Evolutionary conservation across 1,140 invertebrate genomes (phyloP).

Genomic region (Cryptotermes secundus): DNA sequence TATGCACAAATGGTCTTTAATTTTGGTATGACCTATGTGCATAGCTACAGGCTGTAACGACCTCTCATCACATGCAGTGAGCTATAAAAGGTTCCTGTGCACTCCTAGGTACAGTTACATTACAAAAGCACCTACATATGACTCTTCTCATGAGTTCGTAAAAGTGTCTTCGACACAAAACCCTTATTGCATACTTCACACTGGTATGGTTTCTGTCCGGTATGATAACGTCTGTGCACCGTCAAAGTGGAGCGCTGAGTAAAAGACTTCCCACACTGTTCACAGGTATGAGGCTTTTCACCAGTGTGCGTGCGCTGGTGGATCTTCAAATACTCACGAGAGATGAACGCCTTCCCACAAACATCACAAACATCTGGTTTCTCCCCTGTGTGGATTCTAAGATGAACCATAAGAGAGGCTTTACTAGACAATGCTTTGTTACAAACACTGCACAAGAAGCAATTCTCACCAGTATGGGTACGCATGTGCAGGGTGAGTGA

Average conservation of each 20-base stretch:
- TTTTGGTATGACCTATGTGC: too few relatives aligned
- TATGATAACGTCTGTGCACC: slow-evolving; percentile 27
- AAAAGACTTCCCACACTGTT: slow-evolving; percentile 56
- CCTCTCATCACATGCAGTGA: too few relatives aligned
- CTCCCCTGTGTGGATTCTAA: slow-evolving; percentile 54
- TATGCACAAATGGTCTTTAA: too few relatives aligned
- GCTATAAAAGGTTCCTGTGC: too few relatives aligned
- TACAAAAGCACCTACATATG: too few relatives aligned
- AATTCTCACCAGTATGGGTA: slow-evolving; percentile 47
- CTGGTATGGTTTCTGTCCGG: slow-evolving; percentile 44
- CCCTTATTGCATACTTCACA: slow-evolving; percentile 58
- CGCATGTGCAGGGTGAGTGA: slow-evolving; percentile 52
- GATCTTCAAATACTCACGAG: slow-evolving; percentile 45
- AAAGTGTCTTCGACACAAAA: slow-evolving; percentile 55
- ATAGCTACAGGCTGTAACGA: too few relatives aligned
- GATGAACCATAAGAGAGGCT: slow-evolving; percentile 66
- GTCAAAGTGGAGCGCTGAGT: slow-evolving; percentile 25
- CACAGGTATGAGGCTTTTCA: slow-evolving; percentile 32
- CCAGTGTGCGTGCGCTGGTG: slow-evolving; percentile 33
- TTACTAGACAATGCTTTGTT: slow-evolving; percentile 40
- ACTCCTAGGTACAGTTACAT: too few relatives aligned
- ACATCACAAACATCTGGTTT: slow-evolving; percentile 53
- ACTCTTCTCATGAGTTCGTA: slow-evolving; percentile 51
- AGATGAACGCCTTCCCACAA: slow-evolving; percentile 53
- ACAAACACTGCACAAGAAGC: slow-evolving; percentile 52